These are phyloP conservation scores for Ligdia adustata DNA, from an alignment of 2,888 invertebrate genomes.

Conservation along the genomic window DNA sequence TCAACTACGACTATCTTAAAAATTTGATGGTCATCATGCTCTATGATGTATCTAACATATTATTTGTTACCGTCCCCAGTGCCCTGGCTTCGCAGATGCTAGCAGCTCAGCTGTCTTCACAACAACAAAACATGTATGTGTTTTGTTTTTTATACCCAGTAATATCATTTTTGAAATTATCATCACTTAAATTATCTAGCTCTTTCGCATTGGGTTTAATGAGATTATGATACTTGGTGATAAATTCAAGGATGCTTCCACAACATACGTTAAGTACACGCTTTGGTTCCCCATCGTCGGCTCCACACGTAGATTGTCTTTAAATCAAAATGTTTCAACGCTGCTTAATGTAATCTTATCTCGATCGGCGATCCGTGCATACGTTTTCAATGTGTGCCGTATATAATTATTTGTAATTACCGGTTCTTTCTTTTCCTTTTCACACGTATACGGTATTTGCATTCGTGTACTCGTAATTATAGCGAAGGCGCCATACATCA, in stretches of 20 bases:
- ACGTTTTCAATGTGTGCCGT: constrained; percentile 76
- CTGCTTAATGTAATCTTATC: constrained; percentile 80
- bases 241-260: constrained; percentile 69
- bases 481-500: constrained; percentile 75
- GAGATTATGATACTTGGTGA: constrained; percentile 45
- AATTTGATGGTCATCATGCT: constrained; percentile 23
- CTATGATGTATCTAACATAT: constrained; percentile 66
- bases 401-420: constrained; percentile 81
- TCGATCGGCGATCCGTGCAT: constrained; percentile 76
- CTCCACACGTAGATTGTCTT: constrained; percentile 75
- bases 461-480: constrained; percentile 80
- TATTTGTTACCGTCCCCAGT: constrained; percentile 90
- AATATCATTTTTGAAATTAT: constrained; percentile 62
- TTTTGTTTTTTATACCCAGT: constrained; percentile 75
- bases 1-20: constrained; percentile 13
- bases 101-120: constrained; percentile 95
- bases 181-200: constrained; percentile 29
- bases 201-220: no score
- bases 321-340: constrained; percentile 83
- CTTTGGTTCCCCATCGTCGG: constrained; percentile 66
- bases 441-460: constrained; percentile 82
- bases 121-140: constrained; percentile 97
- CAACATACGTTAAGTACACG: constrained; percentile 77
- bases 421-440: constrained; percentile 79
- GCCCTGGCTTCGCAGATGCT: constrained; percentile 98